Percentiles rank a stretch among this genome's conserved stretches.
These are phyloP conservation scores for Blomia tropicalis DNA, from an alignment of 2,888 invertebrate species.

Conservation along the genomic window DNA sequence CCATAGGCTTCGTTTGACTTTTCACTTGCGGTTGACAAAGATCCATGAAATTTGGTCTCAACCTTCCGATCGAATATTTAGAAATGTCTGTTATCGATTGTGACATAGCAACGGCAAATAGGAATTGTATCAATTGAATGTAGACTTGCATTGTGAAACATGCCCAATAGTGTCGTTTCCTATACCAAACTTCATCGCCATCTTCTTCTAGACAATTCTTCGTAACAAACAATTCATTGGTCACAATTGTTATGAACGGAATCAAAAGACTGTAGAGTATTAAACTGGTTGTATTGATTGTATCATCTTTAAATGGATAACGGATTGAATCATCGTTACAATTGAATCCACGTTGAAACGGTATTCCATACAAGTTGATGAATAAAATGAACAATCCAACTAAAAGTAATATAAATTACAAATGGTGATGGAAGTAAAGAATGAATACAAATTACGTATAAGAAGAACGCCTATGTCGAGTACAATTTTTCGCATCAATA, in stretches of 20 bases:
- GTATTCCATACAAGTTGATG: too few relatives aligned
- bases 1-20: slow-evolving; percentile 3
- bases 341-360: slow-evolving; percentile 75
- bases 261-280: slow-evolving; percentile 22
- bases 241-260: slow-evolving; percentile 23
- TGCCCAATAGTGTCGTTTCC: not conserved
- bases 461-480: too few relatives aligned
- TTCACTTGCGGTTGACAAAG: slow-evolving; percentile 54
- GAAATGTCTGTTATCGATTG: slow-evolving; percentile 78
- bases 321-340: slow-evolving; percentile 82
- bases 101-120: slow-evolving; percentile 67
- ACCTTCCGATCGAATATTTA: slow-evolving; percentile 77
- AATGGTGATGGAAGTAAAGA: too few relatives aligned
- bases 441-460: too few relatives aligned
- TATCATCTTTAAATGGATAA: slow-evolving; percentile 68
- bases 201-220: not conserved
- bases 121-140: slow-evolving; percentile 45
- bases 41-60: slow-evolving; percentile 81
- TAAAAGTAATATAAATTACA: too few relatives aligned
- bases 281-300: slow-evolving; percentile 43
- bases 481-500: too few relatives aligned
- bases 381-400: too few relatives aligned
- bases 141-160: slow-evolving; percentile 25
- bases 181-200: not conserved
- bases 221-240: not conserved